Conservation (phyloP, 2,113 vertebrate genomes). For the Bombycilla garrulus region DNA sequence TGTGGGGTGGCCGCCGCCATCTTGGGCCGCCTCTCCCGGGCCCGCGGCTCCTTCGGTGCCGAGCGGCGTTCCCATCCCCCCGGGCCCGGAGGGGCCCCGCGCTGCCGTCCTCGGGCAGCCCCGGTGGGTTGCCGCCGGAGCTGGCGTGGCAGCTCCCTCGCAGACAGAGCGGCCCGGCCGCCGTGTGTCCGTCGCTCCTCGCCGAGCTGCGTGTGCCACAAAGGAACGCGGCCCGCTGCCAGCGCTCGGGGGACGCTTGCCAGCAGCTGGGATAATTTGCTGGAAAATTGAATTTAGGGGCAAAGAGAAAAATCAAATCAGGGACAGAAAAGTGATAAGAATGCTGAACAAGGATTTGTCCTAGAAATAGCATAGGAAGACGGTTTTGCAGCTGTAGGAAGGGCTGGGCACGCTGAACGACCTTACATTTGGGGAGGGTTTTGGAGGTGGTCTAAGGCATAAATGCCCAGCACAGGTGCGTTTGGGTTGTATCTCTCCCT, state of each 20-base stretch:
- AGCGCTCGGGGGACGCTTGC: neutral
- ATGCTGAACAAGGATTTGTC: neutral
- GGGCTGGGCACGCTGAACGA: neutral
- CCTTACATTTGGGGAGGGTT: neutral
- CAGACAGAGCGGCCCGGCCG: neutral
- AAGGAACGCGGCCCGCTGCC: neutral
- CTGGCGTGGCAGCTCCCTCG: neutral
- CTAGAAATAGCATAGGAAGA: neutral
- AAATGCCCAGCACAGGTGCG: neutral
- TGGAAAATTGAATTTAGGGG: neutral
- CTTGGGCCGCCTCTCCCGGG: neutral
- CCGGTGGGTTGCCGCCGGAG: no score
- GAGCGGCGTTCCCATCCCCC: no score
- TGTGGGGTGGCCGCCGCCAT: neutral
- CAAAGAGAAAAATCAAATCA: conserved; percentile 17
- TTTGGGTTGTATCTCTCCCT: neutral
- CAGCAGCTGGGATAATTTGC: neutral
- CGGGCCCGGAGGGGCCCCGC: no score
- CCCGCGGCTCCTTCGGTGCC: rapidly evolving
- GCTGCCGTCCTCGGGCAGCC: rapidly evolving
- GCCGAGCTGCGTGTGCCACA: neutral
- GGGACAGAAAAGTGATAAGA: neutral
- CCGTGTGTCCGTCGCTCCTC: neutral
- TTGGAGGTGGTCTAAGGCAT: neutral
- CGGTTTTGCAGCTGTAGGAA: neutral